Conservation (phyloP, 2,888 invertebrate species). For the Anthophora plumipes region DNA sequence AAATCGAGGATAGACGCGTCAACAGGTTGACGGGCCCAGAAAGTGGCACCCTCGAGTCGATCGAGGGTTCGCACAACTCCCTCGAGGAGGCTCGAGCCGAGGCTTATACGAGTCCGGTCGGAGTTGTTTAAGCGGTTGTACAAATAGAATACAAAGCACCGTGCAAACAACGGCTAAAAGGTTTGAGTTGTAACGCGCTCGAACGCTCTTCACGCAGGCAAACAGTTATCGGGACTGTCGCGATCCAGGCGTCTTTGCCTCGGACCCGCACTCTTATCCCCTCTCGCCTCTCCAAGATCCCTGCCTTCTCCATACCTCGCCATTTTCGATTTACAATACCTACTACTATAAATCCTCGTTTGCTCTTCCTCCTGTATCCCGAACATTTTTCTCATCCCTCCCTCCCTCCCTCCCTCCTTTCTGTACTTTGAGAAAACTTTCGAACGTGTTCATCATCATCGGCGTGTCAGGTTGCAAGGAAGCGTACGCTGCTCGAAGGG, state of each 20-base stretch:
- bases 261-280: slow-evolving; percentile 18
- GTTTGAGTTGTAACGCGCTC: slow-evolving; percentile 84
- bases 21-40: slow-evolving; percentile 62
- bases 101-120: slow-evolving; percentile 69
- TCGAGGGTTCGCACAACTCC: slow-evolving; percentile 72
- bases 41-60: slow-evolving; percentile 70
- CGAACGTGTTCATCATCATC: no score
- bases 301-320: background rate
- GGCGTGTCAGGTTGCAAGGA: no score
- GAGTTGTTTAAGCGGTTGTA: slow-evolving; percentile 84
- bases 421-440: no score
- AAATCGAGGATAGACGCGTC: slow-evolving; percentile 48
- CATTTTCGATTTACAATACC: slow-evolving; percentile 48
- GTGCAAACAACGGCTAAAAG: slow-evolving; percentile 83
- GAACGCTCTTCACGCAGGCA: slow-evolving; percentile 80
- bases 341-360: slow-evolving; percentile 50
- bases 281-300: background rate
- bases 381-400: no score
- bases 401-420: no score
- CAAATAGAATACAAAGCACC: slow-evolving; percentile 83
- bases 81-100: slow-evolving; percentile 67
- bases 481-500: no score
- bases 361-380: no score
- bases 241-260: slow-evolving; percentile 66
- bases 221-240: slow-evolving; percentile 80